These are phyloP conservation scores for Mamestra configurata DNA, from an alignment of 1,140 invertebrate genomes.

Conservation along the genomic window DNA sequence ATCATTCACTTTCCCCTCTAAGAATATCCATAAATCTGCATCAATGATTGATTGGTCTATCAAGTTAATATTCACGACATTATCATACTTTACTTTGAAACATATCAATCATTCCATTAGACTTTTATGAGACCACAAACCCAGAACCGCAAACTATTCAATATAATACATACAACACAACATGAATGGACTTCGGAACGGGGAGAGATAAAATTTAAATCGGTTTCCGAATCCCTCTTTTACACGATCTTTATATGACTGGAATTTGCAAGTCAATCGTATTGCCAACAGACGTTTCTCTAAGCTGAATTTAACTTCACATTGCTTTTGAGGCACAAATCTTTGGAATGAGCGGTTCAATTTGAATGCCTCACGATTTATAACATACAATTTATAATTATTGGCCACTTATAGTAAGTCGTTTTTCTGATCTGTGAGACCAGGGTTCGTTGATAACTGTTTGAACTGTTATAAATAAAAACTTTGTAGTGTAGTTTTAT, in stretches of 20 bases:
- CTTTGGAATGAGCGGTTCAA: not conserved
- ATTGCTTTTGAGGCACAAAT: not conserved
- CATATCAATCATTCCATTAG: slow-evolving; percentile 3
- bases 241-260: slow-evolving; percentile 6
- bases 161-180: not conserved
- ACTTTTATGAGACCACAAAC: not conserved
- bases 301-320: not conserved
- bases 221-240: slow-evolving; percentile 18
- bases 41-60: not conserved
- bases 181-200: not conserved
- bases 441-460: no score
- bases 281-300: not conserved
- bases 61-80: not conserved
- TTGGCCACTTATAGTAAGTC: not conserved
- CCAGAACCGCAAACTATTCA: not conserved
- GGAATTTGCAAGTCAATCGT: slow-evolving; percentile 25
- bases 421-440: no score
- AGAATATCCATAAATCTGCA: no score
- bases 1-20: no score
- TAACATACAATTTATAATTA: not conserved
- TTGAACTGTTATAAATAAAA: no score
- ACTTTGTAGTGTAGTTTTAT: no score
- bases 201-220: not conserved
- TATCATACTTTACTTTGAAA: not conserved
- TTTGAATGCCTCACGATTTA: not conserved